phyloP scores from a whole-genome alignment of 2,797 vertebrate species.

The Falco rusticolus region DNA sequence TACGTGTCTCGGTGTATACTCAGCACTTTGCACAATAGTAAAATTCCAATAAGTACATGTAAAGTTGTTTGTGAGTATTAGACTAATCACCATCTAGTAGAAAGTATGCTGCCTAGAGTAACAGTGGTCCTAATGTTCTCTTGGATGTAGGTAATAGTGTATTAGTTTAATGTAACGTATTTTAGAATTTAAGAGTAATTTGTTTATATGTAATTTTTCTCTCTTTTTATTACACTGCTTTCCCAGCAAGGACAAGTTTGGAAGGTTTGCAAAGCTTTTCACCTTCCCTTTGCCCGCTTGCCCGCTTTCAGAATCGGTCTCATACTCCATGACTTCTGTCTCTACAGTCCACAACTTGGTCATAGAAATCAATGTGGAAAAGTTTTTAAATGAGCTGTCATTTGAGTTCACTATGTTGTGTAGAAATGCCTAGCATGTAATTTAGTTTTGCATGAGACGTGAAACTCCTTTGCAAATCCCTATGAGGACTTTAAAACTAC shows the following conservation, averaged over 20 bases:
- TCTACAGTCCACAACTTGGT: slow-evolving; percentile 79
- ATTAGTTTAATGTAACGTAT: slow-evolving; percentile 76
- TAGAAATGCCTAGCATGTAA: slow-evolving; percentile 67
- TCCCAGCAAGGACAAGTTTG: slow-evolving; percentile 99
- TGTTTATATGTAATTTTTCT: slow-evolving; percentile 95
- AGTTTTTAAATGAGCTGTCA: slow-evolving; percentile 51
- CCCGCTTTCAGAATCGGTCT: slow-evolving; percentile 85
- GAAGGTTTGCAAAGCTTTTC: slow-evolving; percentile 99
- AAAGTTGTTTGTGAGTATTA: slow-evolving; percentile 57
- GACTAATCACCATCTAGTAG: slow-evolving; percentile 46
- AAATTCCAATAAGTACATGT: slow-evolving; percentile 26
- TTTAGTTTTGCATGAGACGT: slow-evolving; percentile 72
- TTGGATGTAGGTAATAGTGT: slow-evolving; percentile 63
- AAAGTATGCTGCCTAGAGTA: slow-evolving; percentile 60
- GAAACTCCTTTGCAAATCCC: slow-evolving; percentile 21
- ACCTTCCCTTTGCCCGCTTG: slow-evolving; percentile 91
- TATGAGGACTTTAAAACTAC: slow-evolving; percentile 1
- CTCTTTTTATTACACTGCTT: slow-evolving; percentile 99
- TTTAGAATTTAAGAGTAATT: slow-evolving; percentile 78
- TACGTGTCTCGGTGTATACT: slow-evolving; percentile 23
- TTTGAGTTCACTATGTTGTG: slow-evolving; percentile 46
- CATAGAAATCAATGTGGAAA: slow-evolving; percentile 71
- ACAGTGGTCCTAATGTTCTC: slow-evolving; percentile 62
- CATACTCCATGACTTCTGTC: slow-evolving; percentile 87
- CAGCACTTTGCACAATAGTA: slow-evolving; percentile 20